Evolutionary conservation across 2,797 vertebrate genomes (phyloP), one percentile per base, ranked within the genome.

Genomic region (Neopelma chrysocephalum): DNA sequence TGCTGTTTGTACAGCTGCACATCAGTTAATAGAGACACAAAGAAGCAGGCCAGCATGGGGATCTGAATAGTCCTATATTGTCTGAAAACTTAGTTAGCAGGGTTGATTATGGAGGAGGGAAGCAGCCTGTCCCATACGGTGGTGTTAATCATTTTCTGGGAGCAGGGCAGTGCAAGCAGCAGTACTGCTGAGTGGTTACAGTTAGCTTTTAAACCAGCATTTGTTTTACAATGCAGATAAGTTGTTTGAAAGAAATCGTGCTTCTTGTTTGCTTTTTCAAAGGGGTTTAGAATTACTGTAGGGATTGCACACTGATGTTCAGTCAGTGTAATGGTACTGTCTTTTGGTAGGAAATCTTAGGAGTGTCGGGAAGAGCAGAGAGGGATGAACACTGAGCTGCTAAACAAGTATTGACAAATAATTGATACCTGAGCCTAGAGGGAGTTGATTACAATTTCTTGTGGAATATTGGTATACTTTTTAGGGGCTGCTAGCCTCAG

Each of bases 1-100:
- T 95, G 94, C 69, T 94, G 91, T 97, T 97, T 96, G 76, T 89
- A 82, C 82, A 95, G 96, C 92, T 96, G 95, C 94, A 79, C 92
- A 84, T 85, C 87, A 69, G 58, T 95, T 95, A 90, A 95, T 76
- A 76, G 88, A 87, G 81, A 82, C 86, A 65, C 93, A 82, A 93
- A 96, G 95, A 89, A 86, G 6, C 62, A 80, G 70, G 26, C 38
- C 61, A 71, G 72, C 94, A 94, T 75, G 89, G 77, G 50, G 76
- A 58, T 87, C 51, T 87, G 89, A 87, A 89, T 95, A 92, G 86
- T 76, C 75, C 61, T 87, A 4, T 60, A 85, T 90, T 96, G 97
- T 97, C 75, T 96, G 88, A 79, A 84, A 96, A 84, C 31, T 64
- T 85, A 84, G 76, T 92, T 95, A 57, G 60, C 79, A 90, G 81